These are phyloP conservation scores for Argyrosomus regius DNA, from an alignment of 2,797 vertebrate genomes.

Conservation along the genomic window DNA sequence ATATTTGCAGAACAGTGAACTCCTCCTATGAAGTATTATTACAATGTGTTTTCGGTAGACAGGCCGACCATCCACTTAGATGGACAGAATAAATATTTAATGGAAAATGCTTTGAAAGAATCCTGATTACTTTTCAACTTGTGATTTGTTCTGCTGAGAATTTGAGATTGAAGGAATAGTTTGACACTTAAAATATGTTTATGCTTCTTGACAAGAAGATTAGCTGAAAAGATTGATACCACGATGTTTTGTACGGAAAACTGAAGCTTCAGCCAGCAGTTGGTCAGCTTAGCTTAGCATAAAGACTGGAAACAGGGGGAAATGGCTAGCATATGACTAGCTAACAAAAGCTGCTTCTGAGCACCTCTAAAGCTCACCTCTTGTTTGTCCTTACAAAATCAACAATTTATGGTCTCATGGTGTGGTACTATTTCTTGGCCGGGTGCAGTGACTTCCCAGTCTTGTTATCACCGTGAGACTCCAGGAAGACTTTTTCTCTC, in stretches of 20 bases:
- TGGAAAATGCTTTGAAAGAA: not conserved
- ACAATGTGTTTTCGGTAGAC: not conserved
- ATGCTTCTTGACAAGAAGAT: not conserved
- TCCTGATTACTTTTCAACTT: not conserved
- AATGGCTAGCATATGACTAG: not conserved
- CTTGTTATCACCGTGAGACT: too few relatives aligned
- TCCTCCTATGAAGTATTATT: not conserved
- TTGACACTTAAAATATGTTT: not conserved
- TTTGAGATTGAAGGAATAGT: not conserved
- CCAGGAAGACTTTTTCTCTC: not conserved
- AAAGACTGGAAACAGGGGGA: not conserved
- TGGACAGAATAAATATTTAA: not conserved
- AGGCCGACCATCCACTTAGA: fast-evolving
- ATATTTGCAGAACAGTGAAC: not conserved
- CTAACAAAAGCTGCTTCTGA: not conserved
- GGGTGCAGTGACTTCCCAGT: too few relatives aligned
- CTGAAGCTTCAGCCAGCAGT: too few relatives aligned
- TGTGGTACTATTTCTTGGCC: too few relatives aligned
- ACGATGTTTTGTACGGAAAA: not conserved
- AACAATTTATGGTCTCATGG: not conserved
- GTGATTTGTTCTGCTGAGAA: not conserved
- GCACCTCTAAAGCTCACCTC: not conserved
- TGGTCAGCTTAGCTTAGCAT: not conserved
- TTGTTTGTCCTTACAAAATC: not conserved
- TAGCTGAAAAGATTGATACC: not conserved